phyloP scores from a whole-genome alignment of 2,797 vertebrate species.

The Syndactyla subalaris region DNA sequence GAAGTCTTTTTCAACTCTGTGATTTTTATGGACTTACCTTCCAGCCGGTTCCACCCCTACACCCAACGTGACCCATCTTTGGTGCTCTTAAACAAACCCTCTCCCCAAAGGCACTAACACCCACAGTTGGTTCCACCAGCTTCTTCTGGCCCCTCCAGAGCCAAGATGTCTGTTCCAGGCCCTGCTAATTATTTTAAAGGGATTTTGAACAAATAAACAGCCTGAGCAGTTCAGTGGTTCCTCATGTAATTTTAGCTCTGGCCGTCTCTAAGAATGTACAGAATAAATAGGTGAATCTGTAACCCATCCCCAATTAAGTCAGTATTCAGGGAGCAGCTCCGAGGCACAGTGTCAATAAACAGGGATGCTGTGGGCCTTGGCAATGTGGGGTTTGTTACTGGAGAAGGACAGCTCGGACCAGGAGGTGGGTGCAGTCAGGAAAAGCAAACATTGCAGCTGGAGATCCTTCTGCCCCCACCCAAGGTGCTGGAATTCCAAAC shows the following conservation, averaged over 20 bases:
- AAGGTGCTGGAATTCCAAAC: not conserved
- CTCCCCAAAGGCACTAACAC: not conserved
- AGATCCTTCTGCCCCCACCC: not conserved
- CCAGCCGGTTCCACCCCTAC: not conserved
- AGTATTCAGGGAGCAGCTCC: not conserved
- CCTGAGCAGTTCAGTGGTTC: conserved; percentile 18
- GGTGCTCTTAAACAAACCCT: not conserved
- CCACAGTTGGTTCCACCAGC: not conserved
- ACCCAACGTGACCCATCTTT: not conserved
- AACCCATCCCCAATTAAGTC: conserved; percentile 32
- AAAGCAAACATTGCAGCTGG: conserved; percentile 18
- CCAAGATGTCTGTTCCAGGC: conserved; percentile 7
- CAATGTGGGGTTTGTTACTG: conserved; percentile 24
- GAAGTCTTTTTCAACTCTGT: not conserved
- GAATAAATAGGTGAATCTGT: conserved; percentile 70
- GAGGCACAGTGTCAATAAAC: conserved; percentile 60
- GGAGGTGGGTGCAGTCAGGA: conserved; percentile 29
- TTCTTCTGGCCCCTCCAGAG: conserved; percentile 11
- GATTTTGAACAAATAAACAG: conserved; percentile 67
- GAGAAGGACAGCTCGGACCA: not conserved
- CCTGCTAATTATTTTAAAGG: conserved; percentile 22
- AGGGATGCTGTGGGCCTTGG: not conserved
- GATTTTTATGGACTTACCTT: not conserved
- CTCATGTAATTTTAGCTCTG: conserved; percentile 67
- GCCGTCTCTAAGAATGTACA: conserved; percentile 62